Percentiles rank a stretch among this genome's conserved stretches.
phyloP scores from a whole-genome alignment of 2,113 vertebrate genomes.

The Hyperopisus bebe region DNA sequence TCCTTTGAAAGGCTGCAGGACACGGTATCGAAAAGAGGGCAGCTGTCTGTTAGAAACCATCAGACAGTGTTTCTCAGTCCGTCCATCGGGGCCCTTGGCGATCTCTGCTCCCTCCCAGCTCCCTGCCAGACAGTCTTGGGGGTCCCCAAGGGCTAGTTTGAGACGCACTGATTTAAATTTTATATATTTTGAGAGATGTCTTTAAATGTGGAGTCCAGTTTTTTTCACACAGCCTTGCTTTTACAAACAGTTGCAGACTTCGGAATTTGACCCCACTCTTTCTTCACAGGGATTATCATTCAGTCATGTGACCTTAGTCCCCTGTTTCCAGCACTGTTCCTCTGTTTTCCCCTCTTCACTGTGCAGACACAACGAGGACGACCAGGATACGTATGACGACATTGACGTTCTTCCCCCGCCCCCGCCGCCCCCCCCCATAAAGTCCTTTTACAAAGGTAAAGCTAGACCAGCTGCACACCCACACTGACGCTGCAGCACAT shows the following conservation, averaged over 20 bases:
- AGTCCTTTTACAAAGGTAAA: slow-evolving; percentile 30
- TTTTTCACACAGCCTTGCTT: neutral
- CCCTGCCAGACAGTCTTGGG: neutral
- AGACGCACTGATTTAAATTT: neutral
- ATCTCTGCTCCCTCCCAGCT: neutral
- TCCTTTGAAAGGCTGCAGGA: neutral
- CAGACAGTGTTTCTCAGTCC: neutral
- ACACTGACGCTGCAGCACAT: neutral
- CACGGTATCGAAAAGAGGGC: neutral
- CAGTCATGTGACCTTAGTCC: neutral
- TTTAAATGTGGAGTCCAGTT: neutral
- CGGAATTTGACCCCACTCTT: neutral
- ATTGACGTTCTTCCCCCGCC: slow-evolving; percentile 43
- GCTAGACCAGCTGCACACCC: neutral
- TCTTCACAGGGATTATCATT: neutral
- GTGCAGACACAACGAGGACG: slow-evolving; percentile 37
- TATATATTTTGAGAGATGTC: neutral
- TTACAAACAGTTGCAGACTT: neutral
- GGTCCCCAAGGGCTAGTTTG: neutral
- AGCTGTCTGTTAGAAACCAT: neutral
- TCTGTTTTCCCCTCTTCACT: neutral
- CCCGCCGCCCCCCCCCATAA: slow-evolving; percentile 35
- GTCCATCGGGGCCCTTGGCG: neutral
- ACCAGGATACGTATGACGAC: slow-evolving; percentile 59
- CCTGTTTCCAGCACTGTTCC: neutral